Evolutionary conservation across 2,113 vertebrate genomes (phyloP).

Genomic region (Petrocephalus microphthalmus): DNA sequence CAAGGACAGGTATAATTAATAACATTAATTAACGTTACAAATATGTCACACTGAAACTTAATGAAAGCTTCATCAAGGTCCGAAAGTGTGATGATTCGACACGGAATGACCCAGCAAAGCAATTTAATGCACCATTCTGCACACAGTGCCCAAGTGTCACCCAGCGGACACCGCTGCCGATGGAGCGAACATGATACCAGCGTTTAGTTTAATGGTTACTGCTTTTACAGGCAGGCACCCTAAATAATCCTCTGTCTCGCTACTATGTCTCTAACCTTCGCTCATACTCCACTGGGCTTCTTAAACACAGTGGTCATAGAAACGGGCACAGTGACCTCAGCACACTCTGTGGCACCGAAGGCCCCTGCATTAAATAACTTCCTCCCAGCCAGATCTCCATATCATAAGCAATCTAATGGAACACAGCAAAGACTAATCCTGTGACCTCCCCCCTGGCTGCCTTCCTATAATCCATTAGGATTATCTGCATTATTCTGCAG

Average conservation of each 20-base stretch:
- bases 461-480: conserved; percentile 6
- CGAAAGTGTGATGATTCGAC: too few species aligned
- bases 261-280: conserved; percentile 3
- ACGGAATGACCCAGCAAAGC: too few species aligned
- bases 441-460: not conserved
- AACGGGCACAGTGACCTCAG: conserved; percentile 23
- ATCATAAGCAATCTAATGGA: conserved; percentile 9
- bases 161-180: not conserved
- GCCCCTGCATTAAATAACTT: not conserved
- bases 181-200: not conserved
- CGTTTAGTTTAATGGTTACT: not conserved
- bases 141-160: not conserved
- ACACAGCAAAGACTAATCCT: not conserved
- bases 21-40: too few species aligned
- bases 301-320: conserved; percentile 19
- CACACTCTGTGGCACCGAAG: not conserved
- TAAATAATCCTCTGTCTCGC: not conserved
- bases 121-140: not conserved
- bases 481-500: not conserved
- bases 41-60: too few species aligned
- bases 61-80: too few species aligned
- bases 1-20: too few species aligned
- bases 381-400: not conserved
- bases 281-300: not conserved
- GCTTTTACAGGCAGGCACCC: not conserved